These are phyloP conservation scores for Dryobotodes eremita DNA, from an alignment of 2,888 invertebrate species.

Conservation along the genomic window DNA sequence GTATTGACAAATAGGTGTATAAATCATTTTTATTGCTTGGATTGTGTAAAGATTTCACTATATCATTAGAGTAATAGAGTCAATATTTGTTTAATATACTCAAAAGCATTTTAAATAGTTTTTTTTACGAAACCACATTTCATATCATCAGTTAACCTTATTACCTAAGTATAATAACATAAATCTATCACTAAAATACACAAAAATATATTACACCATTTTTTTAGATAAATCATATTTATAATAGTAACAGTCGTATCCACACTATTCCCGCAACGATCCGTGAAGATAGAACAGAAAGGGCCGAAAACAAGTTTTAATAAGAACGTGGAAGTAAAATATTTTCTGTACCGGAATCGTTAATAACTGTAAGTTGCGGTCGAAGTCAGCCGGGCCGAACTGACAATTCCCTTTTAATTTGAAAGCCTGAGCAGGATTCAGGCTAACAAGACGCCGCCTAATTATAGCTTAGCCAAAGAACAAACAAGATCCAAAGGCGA, in stretches of 20 bases:
- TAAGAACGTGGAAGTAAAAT: slow-evolving; percentile 90
- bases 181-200: background rate
- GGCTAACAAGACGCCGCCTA: slow-evolving; percentile 88
- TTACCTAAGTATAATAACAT: background rate
- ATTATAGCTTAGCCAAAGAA: slow-evolving; percentile 86
- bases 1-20: slow-evolving; percentile 59
- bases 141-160: background rate
- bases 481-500: slow-evolving; percentile 85
- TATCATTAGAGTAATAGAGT: slow-evolving; percentile 43
- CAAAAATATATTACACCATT: background rate
- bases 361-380: slow-evolving; percentile 88
- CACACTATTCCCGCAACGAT: slow-evolving; percentile 72
- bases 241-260: slow-evolving; percentile 69
- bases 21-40: slow-evolving; percentile 64
- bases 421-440: slow-evolving; percentile 84
- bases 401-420: slow-evolving; percentile 89
- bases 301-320: slow-evolving; percentile 87
- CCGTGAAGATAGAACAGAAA: slow-evolving; percentile 83
- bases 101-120: slow-evolving; percentile 14
- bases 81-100: slow-evolving; percentile 46
- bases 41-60: slow-evolving; percentile 53
- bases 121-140: slow-evolving; percentile 11
- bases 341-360: slow-evolving; percentile 90
- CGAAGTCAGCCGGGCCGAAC: slow-evolving; percentile 75
- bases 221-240: too few relatives aligned